Evolutionary conservation across 2,113 vertebrate species (phyloP).

Genomic region (Shinisaurus crocodilurus): DNA sequence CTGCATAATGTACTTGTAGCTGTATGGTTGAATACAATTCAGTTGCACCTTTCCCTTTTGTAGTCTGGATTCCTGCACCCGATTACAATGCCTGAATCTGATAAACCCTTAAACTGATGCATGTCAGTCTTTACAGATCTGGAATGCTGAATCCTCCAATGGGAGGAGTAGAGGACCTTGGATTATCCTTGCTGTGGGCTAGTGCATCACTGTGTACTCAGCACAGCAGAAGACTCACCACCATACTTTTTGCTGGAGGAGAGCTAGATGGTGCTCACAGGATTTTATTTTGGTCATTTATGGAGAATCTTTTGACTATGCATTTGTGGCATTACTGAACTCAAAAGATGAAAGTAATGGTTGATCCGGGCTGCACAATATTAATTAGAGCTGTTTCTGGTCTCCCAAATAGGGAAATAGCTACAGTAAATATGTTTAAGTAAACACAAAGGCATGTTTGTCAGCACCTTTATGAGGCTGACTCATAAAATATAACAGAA

Average conservation of each 20-base stretch:
- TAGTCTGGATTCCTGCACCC: not conserved
- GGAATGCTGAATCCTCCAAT: not conserved
- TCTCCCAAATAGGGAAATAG: conserved; percentile 18
- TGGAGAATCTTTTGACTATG: not conserved
- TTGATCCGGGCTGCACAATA: not conserved
- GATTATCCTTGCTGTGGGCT: not conserved
- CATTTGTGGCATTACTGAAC: not conserved
- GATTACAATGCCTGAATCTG: not conserved
- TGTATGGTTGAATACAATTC: not conserved
- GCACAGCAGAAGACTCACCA: not conserved
- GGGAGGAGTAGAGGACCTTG: not conserved
- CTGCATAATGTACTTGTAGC: not conserved
- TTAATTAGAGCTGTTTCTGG: conserved; percentile 15
- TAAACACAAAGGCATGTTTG: too few species aligned
- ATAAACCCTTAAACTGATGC: not conserved
- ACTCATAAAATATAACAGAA: too few species aligned
- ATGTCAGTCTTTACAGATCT: not conserved
- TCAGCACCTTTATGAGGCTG: too few species aligned
- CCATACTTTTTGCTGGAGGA: not conserved
- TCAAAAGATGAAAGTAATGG: not conserved
- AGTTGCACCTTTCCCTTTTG: not conserved
- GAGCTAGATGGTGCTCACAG: too few species aligned
- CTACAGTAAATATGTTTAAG: conserved; percentile 40
- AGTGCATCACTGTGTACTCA: too few species aligned
- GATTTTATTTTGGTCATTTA: not conserved